Evolutionary conservation across 2,113 vertebrate genomes (phyloP).

Genomic region (Macquaria ambigua): DNA sequence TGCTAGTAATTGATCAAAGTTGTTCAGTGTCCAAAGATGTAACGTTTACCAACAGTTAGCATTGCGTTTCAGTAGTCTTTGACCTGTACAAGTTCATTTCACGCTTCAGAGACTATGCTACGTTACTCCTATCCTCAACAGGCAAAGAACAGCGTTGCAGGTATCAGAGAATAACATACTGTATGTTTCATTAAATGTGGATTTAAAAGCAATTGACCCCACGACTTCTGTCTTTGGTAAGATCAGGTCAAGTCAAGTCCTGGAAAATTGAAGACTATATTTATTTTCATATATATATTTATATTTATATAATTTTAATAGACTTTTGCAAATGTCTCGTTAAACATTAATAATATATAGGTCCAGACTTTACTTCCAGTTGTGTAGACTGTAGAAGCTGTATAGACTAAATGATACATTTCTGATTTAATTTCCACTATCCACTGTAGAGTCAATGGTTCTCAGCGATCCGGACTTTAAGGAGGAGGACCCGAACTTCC

Average conservation of each 20-base stretch:
- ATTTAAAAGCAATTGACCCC: background rate
- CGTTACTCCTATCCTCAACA: too few relatives aligned
- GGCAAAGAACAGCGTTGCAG: background rate
- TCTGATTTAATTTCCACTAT: constrained; percentile 7
- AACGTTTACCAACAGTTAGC: background rate
- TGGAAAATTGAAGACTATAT: background rate
- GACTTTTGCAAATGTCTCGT: background rate
- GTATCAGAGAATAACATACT: background rate
- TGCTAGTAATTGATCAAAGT: background rate
- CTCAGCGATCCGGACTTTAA: constrained; percentile 92
- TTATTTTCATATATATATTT: background rate
- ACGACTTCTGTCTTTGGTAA: background rate
- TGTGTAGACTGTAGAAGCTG: background rate
- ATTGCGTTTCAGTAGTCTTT: too few relatives aligned
- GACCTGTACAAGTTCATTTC: background rate
- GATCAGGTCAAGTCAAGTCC: background rate
- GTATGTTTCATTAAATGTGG: background rate
- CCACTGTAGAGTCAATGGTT: constrained; percentile 88
- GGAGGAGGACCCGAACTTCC: constrained; percentile 93
- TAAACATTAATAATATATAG: background rate
- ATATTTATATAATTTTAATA: background rate
- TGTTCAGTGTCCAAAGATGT: background rate
- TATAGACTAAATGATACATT: background rate
- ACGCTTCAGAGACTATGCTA: background rate
- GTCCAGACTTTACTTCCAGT: background rate